Base-by-base conservation (phyloP, 1,140 invertebrate genomes). In the Rhyacophila brunnea region DNA sequence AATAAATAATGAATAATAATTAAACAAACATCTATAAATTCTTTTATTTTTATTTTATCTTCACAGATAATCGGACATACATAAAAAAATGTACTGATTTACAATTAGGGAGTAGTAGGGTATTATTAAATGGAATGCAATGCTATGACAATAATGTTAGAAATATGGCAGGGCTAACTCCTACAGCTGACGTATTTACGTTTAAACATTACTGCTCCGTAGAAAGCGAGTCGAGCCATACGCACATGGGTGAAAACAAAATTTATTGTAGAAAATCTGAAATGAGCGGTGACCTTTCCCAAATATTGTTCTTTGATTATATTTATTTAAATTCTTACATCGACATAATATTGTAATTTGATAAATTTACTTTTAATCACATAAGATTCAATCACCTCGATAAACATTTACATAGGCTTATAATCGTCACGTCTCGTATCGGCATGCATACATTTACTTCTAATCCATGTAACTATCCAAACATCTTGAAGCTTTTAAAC, bases 61-160 rank as follows among this genome's bases (percentile, higher is more conserved):
- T 56, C 58, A 62, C 53, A 59, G 52, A 48, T 58, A 56, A 57
- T 54, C 52, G 62, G 64, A 66, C 58, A 67, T 57, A 68, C 55
- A 67, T 68, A 65, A 66, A 67, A 58, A 55, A 63, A 58, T 34
- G 42, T 47, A 44, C 53, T 60, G 32, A 57, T 47, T 48, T 65
- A 61, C 58, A 65, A 60, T 54, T 60, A 56, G 46, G 52, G 45
- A 28, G 23, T 28, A 28, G 23, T 28, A 28, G 9, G 23, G 9
- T 28, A 64, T 60, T n/a, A 58, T 36, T 48, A 46, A 60, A 60
- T 59, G 64, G 64, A 65, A 65, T 65, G 64, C 64, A 45, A 61
- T 46, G 58, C 54, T 59, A 47, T 42, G 51, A 57, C 40, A 50
- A 54, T 34, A 45, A 40, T 5, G 38, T 40, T 40, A 40, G 5